These are phyloP conservation scores for Thinocorus orbignyianus DNA, from an alignment of 2,113 vertebrate species.

Conservation along the genomic window DNA sequence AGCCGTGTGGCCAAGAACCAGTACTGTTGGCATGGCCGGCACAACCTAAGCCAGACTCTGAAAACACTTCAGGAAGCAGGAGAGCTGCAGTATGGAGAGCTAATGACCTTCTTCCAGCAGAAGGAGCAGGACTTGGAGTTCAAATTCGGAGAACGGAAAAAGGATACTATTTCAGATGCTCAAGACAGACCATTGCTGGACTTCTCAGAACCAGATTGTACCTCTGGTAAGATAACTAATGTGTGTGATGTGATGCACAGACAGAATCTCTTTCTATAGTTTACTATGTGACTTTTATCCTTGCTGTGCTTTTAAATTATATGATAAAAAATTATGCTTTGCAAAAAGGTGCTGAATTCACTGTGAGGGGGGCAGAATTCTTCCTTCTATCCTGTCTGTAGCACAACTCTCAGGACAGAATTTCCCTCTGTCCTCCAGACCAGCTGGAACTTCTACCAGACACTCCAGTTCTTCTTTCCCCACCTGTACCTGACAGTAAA, in stretches of 20 bases:
- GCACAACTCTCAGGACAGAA: background rate
- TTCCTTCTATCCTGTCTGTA: background rate
- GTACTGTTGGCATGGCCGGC: conserved; percentile 89
- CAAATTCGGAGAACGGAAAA: conserved; percentile 62
- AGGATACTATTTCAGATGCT: conserved; percentile 33
- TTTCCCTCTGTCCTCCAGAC: background rate
- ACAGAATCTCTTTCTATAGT: background rate
- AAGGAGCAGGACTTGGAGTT: conserved; percentile 71
- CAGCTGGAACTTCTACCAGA: background rate
- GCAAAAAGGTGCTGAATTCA: background rate
- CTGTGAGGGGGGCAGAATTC: background rate
- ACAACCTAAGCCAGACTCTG: conserved; percentile 82
- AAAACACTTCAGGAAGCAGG: conserved; percentile 81
- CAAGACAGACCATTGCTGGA: conserved; percentile 67
- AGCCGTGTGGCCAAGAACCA: conserved; percentile 94
- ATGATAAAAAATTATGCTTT: background rate
- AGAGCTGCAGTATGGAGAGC: conserved; percentile 85
- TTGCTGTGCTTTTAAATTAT: background rate
- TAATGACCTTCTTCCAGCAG: conserved; percentile 78
- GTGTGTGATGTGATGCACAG: background rate
- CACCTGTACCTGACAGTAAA: background rate
- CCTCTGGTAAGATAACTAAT: conserved; percentile 75
- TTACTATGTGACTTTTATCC: background rate
- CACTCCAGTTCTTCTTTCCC: background rate
- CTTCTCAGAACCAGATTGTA: conserved; percentile 72